Conservation (phyloP, 2,113 vertebrate genomes). For the Pangasianodon gigas region DNA sequence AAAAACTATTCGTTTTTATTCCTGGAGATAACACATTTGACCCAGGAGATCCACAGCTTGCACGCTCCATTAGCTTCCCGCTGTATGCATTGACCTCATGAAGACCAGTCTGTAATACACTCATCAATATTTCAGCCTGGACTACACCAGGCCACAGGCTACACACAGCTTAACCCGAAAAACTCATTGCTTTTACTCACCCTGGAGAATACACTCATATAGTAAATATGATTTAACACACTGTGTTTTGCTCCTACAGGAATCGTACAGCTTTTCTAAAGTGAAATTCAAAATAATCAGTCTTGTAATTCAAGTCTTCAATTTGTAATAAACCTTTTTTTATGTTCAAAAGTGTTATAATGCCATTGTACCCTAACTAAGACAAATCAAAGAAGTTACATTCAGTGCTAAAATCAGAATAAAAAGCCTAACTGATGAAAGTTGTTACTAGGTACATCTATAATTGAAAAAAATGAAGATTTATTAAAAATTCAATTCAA, state of each 20-base stretch:
- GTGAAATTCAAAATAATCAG: not conserved
- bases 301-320: not conserved
- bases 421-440: not conserved
- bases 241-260: not conserved
- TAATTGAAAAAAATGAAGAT: not conserved
- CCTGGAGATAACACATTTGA: constrained; percentile 41
- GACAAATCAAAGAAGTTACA: not conserved
- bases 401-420: not conserved
- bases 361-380: not conserved
- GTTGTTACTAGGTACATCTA: not conserved
- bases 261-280: not conserved
- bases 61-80: constrained; percentile 52
- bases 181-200: constrained; percentile 32
- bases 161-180: constrained; percentile 24
- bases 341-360: not conserved
- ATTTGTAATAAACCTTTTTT: not conserved
- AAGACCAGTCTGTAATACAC: constrained; percentile 47
- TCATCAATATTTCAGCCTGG: constrained; percentile 57
- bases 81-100: constrained; percentile 55
- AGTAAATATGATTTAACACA: constrained; percentile 12
- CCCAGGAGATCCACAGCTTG: constrained; percentile 48
- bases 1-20: constrained; percentile 40
- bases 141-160: constrained; percentile 51
- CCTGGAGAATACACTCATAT: constrained; percentile 31
- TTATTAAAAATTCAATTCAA: not conserved